Conservation (phyloP, 2,797 vertebrate species). For the Ctenosaura bakeri region DNA sequence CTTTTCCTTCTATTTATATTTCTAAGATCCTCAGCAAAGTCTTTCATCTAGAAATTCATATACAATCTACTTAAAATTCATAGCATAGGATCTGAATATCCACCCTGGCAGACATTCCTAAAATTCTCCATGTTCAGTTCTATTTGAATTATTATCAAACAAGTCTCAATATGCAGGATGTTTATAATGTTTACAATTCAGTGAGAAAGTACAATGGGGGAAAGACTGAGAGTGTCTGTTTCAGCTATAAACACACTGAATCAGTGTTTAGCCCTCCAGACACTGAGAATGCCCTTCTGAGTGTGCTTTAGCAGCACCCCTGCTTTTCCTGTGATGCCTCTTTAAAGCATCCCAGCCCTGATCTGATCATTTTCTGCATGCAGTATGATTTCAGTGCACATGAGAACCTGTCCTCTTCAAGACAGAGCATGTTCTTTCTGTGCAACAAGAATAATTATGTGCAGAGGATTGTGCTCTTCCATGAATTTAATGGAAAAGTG, state of each 20-base stretch:
- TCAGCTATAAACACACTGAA: constrained; percentile 5
- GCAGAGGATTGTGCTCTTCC: neutral
- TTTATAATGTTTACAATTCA: constrained; percentile 16
- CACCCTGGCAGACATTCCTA: constrained; percentile 48
- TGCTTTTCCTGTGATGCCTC: neutral
- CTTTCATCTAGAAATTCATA: constrained; percentile 71
- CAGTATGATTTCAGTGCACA: neutral
- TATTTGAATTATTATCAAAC: constrained; percentile 65
- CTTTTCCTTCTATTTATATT: constrained; percentile 59
- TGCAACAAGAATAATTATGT: neutral
- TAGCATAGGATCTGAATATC: constrained; percentile 49
- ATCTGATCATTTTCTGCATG: neutral
- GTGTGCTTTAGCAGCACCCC: neutral
- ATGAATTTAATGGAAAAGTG: neutral
- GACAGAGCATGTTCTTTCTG: neutral
- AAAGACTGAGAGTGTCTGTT: constrained; percentile 9
- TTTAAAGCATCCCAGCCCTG: neutral
- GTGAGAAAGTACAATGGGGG: neutral
- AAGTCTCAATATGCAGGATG: constrained; percentile 32
- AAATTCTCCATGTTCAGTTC: constrained; percentile 46
- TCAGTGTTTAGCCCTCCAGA: neutral
- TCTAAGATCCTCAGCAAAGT: constrained; percentile 61
- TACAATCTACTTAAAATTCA: constrained; percentile 66
- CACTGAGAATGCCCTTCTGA: neutral
- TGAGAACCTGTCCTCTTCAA: neutral